These are phyloP conservation scores for Epistrophe eligans DNA, from an alignment of 2,888 invertebrate genomes.

Conservation along the genomic window DNA sequence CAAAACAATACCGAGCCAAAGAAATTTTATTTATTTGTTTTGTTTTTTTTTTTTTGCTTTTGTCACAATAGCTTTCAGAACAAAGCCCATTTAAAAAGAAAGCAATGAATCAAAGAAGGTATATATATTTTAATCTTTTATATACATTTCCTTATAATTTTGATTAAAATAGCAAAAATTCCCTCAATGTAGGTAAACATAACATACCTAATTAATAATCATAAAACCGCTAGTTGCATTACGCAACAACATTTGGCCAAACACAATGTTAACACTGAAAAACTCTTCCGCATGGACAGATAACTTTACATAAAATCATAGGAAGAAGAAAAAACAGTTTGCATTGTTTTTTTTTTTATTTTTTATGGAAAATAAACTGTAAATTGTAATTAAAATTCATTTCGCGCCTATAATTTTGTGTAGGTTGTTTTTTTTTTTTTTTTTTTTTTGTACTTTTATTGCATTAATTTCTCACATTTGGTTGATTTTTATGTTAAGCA, in stretches of 20 bases:
- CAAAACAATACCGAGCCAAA: too few relatives aligned
- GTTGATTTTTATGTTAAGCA: conserved; percentile 16
- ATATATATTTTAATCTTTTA: background rate
- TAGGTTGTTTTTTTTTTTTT: too few relatives aligned
- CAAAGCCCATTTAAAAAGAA: background rate
- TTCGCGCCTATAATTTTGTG: conserved; percentile 2
- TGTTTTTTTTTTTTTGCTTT: background rate
- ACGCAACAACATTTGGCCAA: conserved; percentile 7
- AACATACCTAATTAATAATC: background rate
- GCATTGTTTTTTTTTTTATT: background rate
- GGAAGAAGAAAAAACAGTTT: conserved; percentile 14
- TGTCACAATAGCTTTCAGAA: background rate
- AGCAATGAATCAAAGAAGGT: background rate
- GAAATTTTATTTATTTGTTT: background rate
- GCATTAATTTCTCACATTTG: conserved; percentile 8
- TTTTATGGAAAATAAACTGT: background rate
- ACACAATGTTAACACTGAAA: background rate
- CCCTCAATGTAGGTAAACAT: background rate
- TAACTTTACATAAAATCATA: conserved; percentile 18
- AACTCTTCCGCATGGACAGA: conserved; percentile 30
- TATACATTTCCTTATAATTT: background rate
- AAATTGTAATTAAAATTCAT: conserved; percentile 35
- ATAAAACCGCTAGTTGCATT: conserved; percentile 8
- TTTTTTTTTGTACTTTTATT: conserved; percentile 5
- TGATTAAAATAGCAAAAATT: background rate